A percentile compares a stretch with the other conserved stretches of the same genome.
phyloP scores from a whole-genome alignment of 2,797 vertebrate genomes.

The Anguilla obscura region DNA sequence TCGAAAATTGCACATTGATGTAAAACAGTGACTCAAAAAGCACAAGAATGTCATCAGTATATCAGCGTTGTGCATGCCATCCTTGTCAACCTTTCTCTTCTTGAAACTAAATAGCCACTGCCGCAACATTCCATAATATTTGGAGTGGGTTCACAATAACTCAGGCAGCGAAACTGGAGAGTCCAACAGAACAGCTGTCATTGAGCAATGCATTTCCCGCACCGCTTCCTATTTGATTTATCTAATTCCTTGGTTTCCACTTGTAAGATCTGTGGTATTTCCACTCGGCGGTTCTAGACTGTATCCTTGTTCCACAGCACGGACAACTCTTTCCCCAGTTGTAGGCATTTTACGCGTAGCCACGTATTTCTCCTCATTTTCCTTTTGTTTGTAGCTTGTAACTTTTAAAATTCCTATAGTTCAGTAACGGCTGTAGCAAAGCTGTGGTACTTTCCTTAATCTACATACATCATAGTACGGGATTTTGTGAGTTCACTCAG shows the following conservation, averaged over 20 bases:
- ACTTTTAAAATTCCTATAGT: conserved; percentile 9
- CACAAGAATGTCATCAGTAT: background rate
- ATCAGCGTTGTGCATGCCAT: background rate
- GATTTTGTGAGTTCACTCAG: conserved; percentile 17
- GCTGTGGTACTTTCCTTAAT: background rate
- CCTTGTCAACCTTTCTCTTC: background rate
- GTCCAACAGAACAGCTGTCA: conserved; percentile 13
- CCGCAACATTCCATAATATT: conserved; percentile 8
- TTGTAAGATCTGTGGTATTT: conserved; percentile 30
- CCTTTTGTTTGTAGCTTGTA: background rate
- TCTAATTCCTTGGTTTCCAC: conserved; percentile 26
- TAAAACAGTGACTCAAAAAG: background rate
- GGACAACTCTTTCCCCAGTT: conserved; percentile 15
- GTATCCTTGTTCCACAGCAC: conserved; percentile 15
- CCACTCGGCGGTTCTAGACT: conserved; percentile 23
- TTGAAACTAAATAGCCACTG: conserved; percentile 25
- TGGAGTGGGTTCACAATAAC: conserved; percentile 23
- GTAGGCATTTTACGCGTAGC: conserved; percentile 9
- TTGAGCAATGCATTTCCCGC: conserved; percentile 10
- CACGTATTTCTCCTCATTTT: background rate
- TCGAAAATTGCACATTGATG: background rate
- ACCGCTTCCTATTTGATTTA: conserved; percentile 22
- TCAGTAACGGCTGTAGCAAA: background rate
- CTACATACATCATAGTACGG: conserved; percentile 9
- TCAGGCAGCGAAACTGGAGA: conserved; percentile 14